These are phyloP conservation scores for Porites rus DNA, from an alignment of 92 coral and sea anemone genomes.

Conservation along the genomic window DNA sequence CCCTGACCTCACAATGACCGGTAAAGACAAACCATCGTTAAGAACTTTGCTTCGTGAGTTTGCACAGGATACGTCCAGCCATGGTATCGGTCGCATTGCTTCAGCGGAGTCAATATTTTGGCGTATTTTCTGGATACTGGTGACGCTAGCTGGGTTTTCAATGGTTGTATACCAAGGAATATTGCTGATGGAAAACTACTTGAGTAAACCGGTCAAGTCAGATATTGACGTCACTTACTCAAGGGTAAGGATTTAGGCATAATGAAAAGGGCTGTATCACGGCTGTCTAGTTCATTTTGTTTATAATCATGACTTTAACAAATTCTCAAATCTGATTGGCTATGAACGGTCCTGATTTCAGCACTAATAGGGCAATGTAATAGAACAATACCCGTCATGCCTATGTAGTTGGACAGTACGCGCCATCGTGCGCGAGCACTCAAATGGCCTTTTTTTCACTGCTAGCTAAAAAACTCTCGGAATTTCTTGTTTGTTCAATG, in stretches of 20 bases:
- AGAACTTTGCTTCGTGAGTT: slow-evolving; percentile 67
- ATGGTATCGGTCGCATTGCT: slow-evolving; percentile 73
- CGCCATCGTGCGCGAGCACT: too few relatives aligned
- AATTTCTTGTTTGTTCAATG: too few relatives aligned
- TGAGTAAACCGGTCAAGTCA: slow-evolving; percentile 60
- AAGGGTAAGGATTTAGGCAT: slow-evolving; percentile 31
- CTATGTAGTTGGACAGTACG: too few relatives aligned
- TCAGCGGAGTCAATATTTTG: slow-evolving; percentile 57
- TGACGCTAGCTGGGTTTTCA: slow-evolving; percentile 54
- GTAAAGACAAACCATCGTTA: slow-evolving; percentile 17
- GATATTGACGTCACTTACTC: slow-evolving; percentile 65
- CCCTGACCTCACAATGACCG: slow-evolving; percentile 24
- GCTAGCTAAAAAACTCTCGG: too few relatives aligned
- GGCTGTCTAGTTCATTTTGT: too few relatives aligned
- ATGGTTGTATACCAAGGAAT: slow-evolving; percentile 67
- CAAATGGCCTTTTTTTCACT: too few relatives aligned
- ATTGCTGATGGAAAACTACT: slow-evolving; percentile 35
- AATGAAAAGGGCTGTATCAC: too few relatives aligned
- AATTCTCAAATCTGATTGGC: too few relatives aligned
- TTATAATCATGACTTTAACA: too few relatives aligned
- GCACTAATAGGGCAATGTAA: too few relatives aligned
- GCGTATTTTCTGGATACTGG: slow-evolving; percentile 76
- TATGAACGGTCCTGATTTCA: too few relatives aligned
- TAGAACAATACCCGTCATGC: too few relatives aligned
- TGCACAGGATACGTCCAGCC: slow-evolving; percentile 76